Evolutionary conservation across 2,797 vertebrate species (phyloP).

Genomic region (Hirundo rustica): DNA sequence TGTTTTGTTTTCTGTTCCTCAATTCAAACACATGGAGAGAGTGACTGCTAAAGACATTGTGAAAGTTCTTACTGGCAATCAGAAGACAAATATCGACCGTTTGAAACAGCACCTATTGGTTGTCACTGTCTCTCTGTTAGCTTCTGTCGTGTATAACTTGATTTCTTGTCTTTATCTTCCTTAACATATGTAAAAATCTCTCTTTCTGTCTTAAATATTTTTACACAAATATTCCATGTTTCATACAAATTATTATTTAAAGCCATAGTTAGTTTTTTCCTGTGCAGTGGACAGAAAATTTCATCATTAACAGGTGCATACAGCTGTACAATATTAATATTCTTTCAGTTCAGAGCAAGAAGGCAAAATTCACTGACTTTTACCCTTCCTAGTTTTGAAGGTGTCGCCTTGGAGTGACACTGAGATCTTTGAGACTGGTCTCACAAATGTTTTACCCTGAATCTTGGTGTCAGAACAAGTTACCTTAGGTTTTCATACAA

Average conservation of each 20-base stretch:
- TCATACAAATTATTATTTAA: not conserved
- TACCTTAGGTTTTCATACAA: not conserved
- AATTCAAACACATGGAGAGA: not conserved
- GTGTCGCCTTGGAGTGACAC: not conserved
- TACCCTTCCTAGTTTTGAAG: not conserved
- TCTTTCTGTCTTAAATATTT: not conserved
- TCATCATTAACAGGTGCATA: not conserved
- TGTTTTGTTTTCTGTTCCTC: not conserved
- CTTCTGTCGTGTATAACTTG: not conserved
- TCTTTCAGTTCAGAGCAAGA: not conserved
- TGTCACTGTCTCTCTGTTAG: not conserved
- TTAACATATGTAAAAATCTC: not conserved
- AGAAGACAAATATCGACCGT: not conserved
- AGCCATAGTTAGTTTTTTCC: not conserved
- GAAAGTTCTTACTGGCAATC: not conserved
- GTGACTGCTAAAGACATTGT: not conserved
- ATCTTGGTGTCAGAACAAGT: not conserved
- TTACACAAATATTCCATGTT: not conserved
- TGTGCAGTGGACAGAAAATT: not conserved
- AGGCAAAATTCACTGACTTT: not conserved
- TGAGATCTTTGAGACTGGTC: not conserved
- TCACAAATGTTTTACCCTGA: not conserved
- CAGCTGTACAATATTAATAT: not conserved
- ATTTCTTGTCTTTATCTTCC: not conserved
- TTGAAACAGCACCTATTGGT: not conserved